These are phyloP conservation scores for Spinus pinus DNA, from an alignment of 2,797 vertebrate species.

Conservation along the genomic window DNA sequence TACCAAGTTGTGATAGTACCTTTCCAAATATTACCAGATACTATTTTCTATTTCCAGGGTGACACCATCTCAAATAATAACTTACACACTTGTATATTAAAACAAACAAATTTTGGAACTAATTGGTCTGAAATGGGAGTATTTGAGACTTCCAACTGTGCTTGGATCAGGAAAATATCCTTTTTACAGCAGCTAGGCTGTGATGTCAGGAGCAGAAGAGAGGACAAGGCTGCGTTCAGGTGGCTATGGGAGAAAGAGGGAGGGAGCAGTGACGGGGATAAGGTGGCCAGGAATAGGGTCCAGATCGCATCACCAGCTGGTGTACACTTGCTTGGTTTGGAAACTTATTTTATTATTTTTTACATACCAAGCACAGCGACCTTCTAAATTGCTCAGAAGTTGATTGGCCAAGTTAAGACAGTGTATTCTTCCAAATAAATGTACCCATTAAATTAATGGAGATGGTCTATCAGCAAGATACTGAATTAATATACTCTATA, in stretches of 20 bases:
- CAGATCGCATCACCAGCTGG: background rate
- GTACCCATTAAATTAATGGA: background rate
- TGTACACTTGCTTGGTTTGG: background rate
- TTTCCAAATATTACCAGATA: background rate
- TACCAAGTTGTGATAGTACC: background rate
- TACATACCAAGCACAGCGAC: rapidly evolving
- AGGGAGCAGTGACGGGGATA: rapidly evolving
- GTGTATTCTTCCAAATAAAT: background rate
- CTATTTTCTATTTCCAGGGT: background rate
- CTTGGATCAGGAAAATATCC: background rate
- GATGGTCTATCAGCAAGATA: background rate
- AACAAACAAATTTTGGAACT: background rate
- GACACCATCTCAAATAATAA: background rate
- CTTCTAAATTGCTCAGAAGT: background rate
- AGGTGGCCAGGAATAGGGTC: too few relatives aligned
- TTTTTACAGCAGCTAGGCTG: background rate
- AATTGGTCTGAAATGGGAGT: background rate
- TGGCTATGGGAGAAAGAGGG: rapidly evolving
- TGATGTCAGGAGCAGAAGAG: rapidly evolving
- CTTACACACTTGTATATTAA: background rate
- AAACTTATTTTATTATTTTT: background rate
- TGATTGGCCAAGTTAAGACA: background rate
- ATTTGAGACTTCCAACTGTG: background rate
- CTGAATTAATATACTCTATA: background rate
- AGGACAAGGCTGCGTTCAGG: background rate